phyloP scores from a whole-genome alignment of 2,888 invertebrate species.

The Eubasilissa splendida region DNA sequence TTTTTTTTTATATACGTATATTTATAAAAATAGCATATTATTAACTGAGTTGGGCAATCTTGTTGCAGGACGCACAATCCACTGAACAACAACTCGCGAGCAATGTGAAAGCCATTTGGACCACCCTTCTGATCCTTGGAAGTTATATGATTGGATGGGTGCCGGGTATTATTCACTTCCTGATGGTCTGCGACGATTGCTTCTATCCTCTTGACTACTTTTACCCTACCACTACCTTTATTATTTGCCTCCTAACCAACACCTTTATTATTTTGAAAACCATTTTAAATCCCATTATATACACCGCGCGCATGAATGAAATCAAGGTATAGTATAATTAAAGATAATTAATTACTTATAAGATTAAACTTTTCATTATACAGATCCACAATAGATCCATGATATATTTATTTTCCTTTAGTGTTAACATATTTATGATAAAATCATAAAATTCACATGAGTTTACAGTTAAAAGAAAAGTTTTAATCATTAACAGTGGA shows the following conservation, averaged over 20 bases:
- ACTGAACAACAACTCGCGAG: slow-evolving; percentile 64
- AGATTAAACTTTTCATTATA: too few relatives aligned
- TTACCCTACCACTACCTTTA: slow-evolving; percentile 58
- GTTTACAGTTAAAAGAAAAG: too few relatives aligned
- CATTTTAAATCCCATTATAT: slow-evolving; percentile 77
- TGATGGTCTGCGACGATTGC: slow-evolving; percentile 73
- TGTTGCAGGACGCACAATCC: not conserved
- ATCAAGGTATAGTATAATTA: slow-evolving; percentile 68
- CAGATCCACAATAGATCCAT: too few relatives aligned
- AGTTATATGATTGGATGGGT: slow-evolving; percentile 75
- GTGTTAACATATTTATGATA: too few relatives aligned
- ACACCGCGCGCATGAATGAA: slow-evolving; percentile 78
- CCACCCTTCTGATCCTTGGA: slow-evolving; percentile 77
- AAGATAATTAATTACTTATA: too few relatives aligned
- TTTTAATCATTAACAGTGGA: too few relatives aligned
- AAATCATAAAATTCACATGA: too few relatives aligned
- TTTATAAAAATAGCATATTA: too few relatives aligned
- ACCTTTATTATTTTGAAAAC: slow-evolving; percentile 76
- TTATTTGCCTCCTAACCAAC: slow-evolving; percentile 66
- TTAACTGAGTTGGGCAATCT: too few relatives aligned
- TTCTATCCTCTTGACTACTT: slow-evolving; percentile 59
- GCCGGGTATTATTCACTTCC: slow-evolving; percentile 73
- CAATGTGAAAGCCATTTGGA: slow-evolving; percentile 74
- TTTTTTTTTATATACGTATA: too few relatives aligned
- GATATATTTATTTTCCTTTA: too few relatives aligned